A percentile compares a stretch with the other conserved stretches of the same genome.
phyloP scores from a whole-genome alignment of 2,797 vertebrate genomes.

The Coluber constrictor region DNA sequence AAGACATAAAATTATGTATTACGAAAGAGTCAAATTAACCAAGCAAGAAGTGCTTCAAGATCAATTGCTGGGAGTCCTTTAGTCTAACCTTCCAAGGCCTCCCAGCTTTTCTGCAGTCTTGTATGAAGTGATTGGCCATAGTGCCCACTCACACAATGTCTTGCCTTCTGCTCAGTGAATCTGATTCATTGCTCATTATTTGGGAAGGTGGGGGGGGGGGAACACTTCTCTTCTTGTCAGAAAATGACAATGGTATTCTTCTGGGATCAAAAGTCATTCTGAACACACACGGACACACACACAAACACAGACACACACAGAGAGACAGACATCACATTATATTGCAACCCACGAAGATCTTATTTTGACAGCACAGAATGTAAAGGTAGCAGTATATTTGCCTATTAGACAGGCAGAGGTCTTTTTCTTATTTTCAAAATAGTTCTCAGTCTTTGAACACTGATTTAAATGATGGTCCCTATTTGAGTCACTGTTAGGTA shows the following conservation, averaged over 20 bases:
- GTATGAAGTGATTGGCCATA: background rate
- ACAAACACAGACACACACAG: background rate
- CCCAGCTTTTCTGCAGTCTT: background rate
- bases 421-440: background rate
- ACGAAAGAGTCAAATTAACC: background rate
- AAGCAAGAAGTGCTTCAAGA: background rate
- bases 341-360: background rate
- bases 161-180: background rate
- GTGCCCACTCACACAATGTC: background rate
- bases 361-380: background rate
- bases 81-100: background rate
- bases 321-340: background rate
- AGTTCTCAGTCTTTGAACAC: background rate
- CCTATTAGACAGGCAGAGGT: background rate
- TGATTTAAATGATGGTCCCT: background rate
- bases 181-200: background rate
- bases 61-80: background rate
- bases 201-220: background rate
- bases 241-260: background rate
- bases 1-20: background rate
- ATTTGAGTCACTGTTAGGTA: background rate
- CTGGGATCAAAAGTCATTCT: background rate
- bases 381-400: background rate
- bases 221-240: background rate
- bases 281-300: background rate